These are phyloP conservation scores for Drosophila ohnishii DNA, from an alignment of 1,140 invertebrate genomes.

Conservation along the genomic window DNA sequence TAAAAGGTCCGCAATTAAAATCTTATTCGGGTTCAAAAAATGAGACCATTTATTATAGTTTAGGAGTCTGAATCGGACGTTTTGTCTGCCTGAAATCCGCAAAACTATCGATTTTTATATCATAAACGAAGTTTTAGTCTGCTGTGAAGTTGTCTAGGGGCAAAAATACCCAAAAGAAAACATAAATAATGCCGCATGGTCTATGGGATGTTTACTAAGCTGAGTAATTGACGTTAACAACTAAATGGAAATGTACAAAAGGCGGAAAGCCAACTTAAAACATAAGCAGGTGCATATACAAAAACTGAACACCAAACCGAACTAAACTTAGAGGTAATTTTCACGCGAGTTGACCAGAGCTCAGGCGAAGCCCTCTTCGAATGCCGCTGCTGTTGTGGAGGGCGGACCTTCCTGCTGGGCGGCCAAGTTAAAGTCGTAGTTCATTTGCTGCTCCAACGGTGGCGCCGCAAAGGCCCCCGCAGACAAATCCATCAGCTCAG, in stretches of 20 bases:
- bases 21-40: too few species aligned
- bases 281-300: constrained; percentile 24
- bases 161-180: not conserved
- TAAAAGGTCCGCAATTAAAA: too few species aligned
- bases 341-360: not conserved
- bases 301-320: constrained; percentile 21
- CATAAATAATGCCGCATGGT: constrained; percentile 3
- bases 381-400: constrained; percentile 42
- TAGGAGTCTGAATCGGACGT: too few species aligned
- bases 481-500: constrained; percentile 69
- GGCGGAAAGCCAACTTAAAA: constrained; percentile 37
- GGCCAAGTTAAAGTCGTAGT: constrained; percentile 69
- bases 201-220: constrained; percentile 28
- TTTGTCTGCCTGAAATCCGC: too few species aligned
- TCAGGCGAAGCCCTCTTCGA: constrained; percentile 64
- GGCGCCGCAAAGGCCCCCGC: constrained; percentile 62
- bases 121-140: too few species aligned
- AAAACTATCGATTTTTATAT: too few species aligned
- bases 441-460: constrained; percentile 63
- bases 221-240: constrained; percentile 17
- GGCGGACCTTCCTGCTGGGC: constrained; percentile 70
- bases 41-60: too few species aligned
- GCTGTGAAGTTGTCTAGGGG: not conserved
- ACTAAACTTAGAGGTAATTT: constrained; percentile 42
- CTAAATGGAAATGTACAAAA: constrained; percentile 56